Base-by-base conservation (phyloP, 2,888 invertebrate genomes). In the Koerneria pararmatus region DNA sequence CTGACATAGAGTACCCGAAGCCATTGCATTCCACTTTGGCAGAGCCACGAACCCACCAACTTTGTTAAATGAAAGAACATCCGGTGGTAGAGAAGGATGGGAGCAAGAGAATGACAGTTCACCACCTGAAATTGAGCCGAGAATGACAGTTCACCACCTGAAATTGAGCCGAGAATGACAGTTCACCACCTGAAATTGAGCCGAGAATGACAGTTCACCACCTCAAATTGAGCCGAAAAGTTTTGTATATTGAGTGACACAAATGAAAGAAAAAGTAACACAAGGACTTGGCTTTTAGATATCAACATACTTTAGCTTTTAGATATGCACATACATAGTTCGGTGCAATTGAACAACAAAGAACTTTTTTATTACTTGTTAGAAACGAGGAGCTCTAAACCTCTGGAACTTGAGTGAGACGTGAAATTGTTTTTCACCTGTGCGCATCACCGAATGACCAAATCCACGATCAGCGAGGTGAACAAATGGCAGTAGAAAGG, bases 381-480 rank as follows among this genome's bases (percentile, higher is more conserved):
- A n/a, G n/a, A n/a, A n/a, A n/a, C n/a, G n/a, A n/a, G n/a, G n/a
- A n/a, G n/a, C n/a, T n/a, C n/a, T n/a, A n/a, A n/a, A n/a, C n/a
- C n/a, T n/a, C n/a, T n/a, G n/a, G n/a, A n/a, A n/a, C n/a, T n/a
- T n/a, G n/a, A n/a, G n/a, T n/a, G n/a, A n/a, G n/a, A n/a, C n/a
- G n/a, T n/a, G n/a, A n/a, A n/a, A n/a, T n/a, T n/a, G n/a, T n/a
- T n/a, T n/a, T 22, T n/a, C 6, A 67, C 67, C 70, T 1, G 74
- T 73, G 59, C 72, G 70, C 31, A 75, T 73, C 3, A 74, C 70
- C 58, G 73, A 74, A 66, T 79, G 73, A 15, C 80, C 81, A 66
- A 75, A 82, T 37, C 82, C 80, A 62, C 82, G 76, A 71, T 80
- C 81, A 2, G 82, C 80, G 27, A 82, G 60, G 34, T 76, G 77